Base-by-base conservation (phyloP, 2,797 vertebrate genomes). In the Dermochelys coriacea region DNA sequence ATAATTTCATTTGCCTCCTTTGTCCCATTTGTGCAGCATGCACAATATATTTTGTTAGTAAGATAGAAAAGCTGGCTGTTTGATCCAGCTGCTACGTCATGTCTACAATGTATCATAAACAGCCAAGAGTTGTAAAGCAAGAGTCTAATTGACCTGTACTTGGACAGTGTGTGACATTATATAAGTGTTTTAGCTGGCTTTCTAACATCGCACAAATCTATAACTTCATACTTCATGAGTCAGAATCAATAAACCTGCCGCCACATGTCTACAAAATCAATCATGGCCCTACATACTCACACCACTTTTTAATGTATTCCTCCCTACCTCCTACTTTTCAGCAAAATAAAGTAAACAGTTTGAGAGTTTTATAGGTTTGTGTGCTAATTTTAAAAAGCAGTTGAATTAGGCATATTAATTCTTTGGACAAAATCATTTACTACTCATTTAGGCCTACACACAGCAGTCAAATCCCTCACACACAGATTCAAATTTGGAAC, bases 171-270 rank as follows among this genome's bases (percentile, higher is more conserved):
- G n/a, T 89, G 88, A 86, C 92, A 93, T 93, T 91, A 86, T 92
- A 91, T 94, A 90, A 85, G 50, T 95, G 27, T 91, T 89, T 86
- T 95, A 92, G 61, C 29, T 91, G 84, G 57, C 57, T 96, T 91
- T 80, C 71, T 94, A 96, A 92, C 88, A 94, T 86, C 59, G 94
- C 37, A 86, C 90, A 50, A 61, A 86, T 96, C 93, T 94, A 88
- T 95, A 96, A 87, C 85, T 91, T 96, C 88, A 82, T 95, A 93
- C 84, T 93, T 94, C 88, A 88, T 87, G 86, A 96, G 74, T 87
- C 85, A 94, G 79, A 96, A 91, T 97, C 93, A 97, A 94, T 96
- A 95, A 96, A 91, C n/a, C 68, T 96, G 80, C 82, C 77, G 84
- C 89, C 96, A 90, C 68, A 77, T 91, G 88, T 86, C 81, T 92